These are phyloP conservation scores for Notospermus geniculatus DNA, from an alignment of 1,140 invertebrate species.

Conservation along the genomic window DNA sequence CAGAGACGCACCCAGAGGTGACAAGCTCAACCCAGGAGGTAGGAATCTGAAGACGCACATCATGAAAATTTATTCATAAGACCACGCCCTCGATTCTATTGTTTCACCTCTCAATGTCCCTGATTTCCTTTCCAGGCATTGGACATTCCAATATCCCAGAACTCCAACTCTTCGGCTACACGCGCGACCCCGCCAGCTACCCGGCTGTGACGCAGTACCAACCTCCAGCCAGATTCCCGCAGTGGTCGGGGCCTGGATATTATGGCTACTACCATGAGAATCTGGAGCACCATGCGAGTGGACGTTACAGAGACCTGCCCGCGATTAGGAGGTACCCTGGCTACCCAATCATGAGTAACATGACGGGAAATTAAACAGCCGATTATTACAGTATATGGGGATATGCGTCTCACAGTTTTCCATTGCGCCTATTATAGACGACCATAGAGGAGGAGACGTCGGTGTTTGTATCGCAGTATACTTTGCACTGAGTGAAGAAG, in stretches of 20 bases:
- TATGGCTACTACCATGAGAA: conserved; percentile 48
- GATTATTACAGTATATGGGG: too few relatives aligned
- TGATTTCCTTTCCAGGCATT: conserved; percentile 29
- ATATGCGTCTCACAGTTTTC: too few relatives aligned
- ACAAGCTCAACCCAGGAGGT: background rate
- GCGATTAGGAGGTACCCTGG: conserved; percentile 14
- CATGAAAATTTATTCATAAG: too few relatives aligned
- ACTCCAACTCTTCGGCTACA: conserved; percentile 38
- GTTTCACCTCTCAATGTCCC: too few relatives aligned
- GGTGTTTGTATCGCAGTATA: too few relatives aligned
- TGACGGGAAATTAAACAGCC: conserved; percentile 5
- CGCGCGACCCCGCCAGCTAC: conserved; percentile 39
- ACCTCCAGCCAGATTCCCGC: conserved; percentile 35
- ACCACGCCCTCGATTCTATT: too few relatives aligned
- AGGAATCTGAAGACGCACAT: too few relatives aligned
- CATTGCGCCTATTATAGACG: too few relatives aligned
- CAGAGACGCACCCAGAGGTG: conserved; percentile 41
- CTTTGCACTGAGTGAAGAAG: too few relatives aligned
- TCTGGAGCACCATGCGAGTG: conserved; percentile 22
- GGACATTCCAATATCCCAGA: conserved; percentile 32
- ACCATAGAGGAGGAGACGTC: too few relatives aligned
- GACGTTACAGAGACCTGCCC: conserved; percentile 6
- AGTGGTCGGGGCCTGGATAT: conserved; percentile 40
- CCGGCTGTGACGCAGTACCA: conserved; percentile 38
- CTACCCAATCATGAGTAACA: conserved; percentile 10